These are phyloP conservation scores for Drosophila testacea DNA, from an alignment of 2,888 invertebrate genomes.

Conservation along the genomic window DNA sequence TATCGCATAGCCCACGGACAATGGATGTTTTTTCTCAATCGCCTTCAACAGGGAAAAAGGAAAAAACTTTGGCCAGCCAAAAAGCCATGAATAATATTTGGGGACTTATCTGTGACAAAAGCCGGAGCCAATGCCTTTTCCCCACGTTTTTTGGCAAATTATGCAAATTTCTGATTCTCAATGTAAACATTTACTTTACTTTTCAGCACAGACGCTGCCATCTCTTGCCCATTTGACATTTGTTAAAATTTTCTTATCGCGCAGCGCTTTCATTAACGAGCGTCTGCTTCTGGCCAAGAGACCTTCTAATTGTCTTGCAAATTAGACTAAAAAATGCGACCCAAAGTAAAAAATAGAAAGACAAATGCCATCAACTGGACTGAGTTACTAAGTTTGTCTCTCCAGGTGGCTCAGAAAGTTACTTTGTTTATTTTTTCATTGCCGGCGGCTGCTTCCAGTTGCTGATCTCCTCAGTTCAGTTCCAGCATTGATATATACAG, in stretches of 20 bases:
- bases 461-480: conserved; percentile 47
- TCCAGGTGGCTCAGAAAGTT: conserved; percentile 18
- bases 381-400: not conserved
- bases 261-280: conserved; percentile 80
- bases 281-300: conserved; percentile 66
- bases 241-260: conserved; percentile 76
- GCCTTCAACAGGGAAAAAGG: not conserved
- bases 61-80: conserved; percentile 33
- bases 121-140: conserved; percentile 34
- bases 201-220: conserved; percentile 67
- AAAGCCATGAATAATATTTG: conserved; percentile 72
- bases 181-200: conserved; percentile 84
- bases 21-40: not conserved
- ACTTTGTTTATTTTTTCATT: conserved; percentile 60
- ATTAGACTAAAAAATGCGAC: conserved; percentile 68
- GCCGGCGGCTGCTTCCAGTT: conserved; percentile 27
- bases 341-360: conserved; percentile 23
- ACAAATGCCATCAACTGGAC: conserved; percentile 7
- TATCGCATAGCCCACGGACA: conserved; percentile 48
- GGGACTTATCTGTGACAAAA: conserved; percentile 61
- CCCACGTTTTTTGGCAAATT: conserved; percentile 73
- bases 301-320: conserved; percentile 84
- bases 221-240: conserved; percentile 64
- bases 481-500: conserved; percentile 52
- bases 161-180: conserved; percentile 84